Conservation (phyloP, 2,888 invertebrate species). For the Timema podura region DNA sequence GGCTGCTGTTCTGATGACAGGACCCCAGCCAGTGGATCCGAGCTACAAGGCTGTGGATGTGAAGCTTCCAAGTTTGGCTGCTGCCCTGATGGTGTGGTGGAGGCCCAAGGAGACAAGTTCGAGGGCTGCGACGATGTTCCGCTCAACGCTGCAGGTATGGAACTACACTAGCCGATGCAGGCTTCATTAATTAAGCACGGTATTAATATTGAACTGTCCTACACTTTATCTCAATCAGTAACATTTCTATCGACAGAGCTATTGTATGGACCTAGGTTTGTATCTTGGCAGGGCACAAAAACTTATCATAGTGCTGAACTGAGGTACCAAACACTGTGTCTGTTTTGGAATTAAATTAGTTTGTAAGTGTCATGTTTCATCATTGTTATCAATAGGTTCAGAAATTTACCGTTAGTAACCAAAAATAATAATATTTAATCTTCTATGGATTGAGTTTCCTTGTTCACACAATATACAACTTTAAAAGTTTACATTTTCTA, state of each 20-base stretch:
- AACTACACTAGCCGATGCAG: not conserved
- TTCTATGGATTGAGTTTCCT: too few relatives aligned
- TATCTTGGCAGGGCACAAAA: too few relatives aligned
- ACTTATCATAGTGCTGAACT: too few relatives aligned
- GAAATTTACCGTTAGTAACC: too few relatives aligned
- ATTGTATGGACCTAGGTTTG: too few relatives aligned
- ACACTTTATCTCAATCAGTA: not conserved
- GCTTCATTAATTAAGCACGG: slow-evolving; percentile 6
- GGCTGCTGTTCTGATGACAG: slow-evolving; percentile 82
- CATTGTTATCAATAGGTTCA: too few relatives aligned
- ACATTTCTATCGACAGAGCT: not conserved
- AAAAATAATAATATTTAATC: too few relatives aligned
- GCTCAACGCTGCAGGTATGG: slow-evolving; percentile 60
- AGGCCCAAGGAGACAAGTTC: slow-evolving; percentile 77
- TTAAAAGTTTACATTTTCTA: too few relatives aligned
- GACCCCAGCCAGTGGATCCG: slow-evolving; percentile 74
- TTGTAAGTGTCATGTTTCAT: too few relatives aligned
- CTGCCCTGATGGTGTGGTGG: slow-evolving; percentile 75
- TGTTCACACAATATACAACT: too few relatives aligned
- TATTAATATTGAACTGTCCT: not conserved
- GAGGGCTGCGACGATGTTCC: slow-evolving; percentile 75
- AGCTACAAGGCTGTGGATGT: slow-evolving; percentile 77
- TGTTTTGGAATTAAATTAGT: too few relatives aligned
- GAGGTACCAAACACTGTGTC: too few relatives aligned
- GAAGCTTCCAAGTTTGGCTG: slow-evolving; percentile 76